Conservation (phyloP, 2,113 vertebrate species). For the Pomatorhinus ruficollis region DNA sequence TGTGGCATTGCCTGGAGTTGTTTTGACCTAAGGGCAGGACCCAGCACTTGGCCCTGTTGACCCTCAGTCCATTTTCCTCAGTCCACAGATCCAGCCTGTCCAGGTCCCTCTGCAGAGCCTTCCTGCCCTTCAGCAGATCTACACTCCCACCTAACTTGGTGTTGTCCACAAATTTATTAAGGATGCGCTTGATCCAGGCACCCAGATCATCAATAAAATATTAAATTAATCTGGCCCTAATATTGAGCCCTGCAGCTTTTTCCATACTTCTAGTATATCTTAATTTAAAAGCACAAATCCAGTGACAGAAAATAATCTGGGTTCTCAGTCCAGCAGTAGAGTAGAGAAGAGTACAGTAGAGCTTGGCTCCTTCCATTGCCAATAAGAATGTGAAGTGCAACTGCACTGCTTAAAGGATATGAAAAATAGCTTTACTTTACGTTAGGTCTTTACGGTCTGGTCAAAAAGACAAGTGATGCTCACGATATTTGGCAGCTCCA, state of each 20-base stretch:
- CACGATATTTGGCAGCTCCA: not conserved
- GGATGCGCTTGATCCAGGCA: not conserved
- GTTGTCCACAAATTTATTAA: not conserved
- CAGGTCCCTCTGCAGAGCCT: not conserved
- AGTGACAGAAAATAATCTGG: not conserved
- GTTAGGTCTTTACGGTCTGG: not conserved
- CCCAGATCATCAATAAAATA: not conserved
- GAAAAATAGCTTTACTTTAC: not conserved
- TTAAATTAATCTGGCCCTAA: not conserved
- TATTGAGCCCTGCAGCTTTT: not conserved
- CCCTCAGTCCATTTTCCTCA: not conserved
- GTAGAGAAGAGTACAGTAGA: not conserved
- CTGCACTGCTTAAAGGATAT: not conserved
- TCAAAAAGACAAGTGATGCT: not conserved
- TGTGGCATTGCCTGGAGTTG: not conserved
- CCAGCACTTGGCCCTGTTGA: not conserved
- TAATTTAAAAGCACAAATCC: not conserved
- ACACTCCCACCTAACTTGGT: not conserved
- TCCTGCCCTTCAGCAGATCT: not conserved
- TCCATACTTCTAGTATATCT: not conserved
- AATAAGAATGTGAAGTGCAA: not conserved
- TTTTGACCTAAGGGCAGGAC: not conserved
- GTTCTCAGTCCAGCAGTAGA: not conserved
- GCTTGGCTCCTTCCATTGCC: not conserved
- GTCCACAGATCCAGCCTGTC: not conserved